phyloP scores from a whole-genome alignment of 2,888 invertebrate species.

The Dendrolimus pini region DNA sequence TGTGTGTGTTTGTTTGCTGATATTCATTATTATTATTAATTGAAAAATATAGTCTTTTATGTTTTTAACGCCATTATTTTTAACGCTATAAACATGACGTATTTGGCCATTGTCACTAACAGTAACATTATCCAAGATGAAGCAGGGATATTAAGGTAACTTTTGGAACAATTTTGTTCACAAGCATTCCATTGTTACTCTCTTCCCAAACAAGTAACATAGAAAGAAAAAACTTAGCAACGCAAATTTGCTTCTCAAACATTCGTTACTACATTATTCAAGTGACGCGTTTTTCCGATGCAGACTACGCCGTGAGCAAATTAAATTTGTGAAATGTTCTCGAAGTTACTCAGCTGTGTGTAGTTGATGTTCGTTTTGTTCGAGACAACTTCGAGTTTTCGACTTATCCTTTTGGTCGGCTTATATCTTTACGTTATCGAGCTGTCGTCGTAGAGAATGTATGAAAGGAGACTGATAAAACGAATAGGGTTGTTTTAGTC shows the following conservation, averaged over 20 bases:
- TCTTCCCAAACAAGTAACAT: constrained; percentile 2
- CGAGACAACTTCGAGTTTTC: constrained; percentile 4
- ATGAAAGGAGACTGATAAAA: no score
- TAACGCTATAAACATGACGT: no score
- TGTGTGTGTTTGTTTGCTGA: no score
- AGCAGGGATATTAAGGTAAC: no score
- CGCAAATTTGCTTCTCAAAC: constrained; percentile 26
- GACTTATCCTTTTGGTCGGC: constrained; percentile 13
- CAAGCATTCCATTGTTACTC: neutral
- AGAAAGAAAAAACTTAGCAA: constrained; percentile 19
- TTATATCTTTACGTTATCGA: constrained; percentile 11
- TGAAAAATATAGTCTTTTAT: no score
- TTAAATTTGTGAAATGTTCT: constrained; percentile 27
- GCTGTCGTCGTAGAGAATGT: no score
- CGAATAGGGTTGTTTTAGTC: no score
- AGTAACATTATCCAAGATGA: no score
- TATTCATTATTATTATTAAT: no score
- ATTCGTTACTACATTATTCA: constrained; percentile 34
- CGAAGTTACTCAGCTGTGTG: constrained; percentile 23
- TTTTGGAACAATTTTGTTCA: neutral
- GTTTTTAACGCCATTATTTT: no score
- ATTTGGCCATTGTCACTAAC: no score
- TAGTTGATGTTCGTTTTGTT: constrained; percentile 10
- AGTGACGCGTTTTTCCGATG: constrained; percentile 30
- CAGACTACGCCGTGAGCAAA: constrained; percentile 24